phyloP scores from a whole-genome alignment of 2,888 invertebrate species.

The Aethes cnicana region DNA sequence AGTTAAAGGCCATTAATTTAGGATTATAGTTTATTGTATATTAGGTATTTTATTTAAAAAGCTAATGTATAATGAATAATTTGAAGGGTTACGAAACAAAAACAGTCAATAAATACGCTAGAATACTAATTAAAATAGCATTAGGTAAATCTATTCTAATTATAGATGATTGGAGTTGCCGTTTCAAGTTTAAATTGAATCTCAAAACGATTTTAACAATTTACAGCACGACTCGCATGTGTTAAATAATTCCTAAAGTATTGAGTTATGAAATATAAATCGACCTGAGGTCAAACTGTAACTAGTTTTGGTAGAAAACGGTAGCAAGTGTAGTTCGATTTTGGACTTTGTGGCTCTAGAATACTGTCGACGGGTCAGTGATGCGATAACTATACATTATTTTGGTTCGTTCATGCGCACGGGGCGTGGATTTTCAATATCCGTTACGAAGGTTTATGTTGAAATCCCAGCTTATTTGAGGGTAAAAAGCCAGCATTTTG shows the following conservation, averaged over 20 bases:
- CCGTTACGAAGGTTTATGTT: constrained; percentile 37
- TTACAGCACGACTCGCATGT: not conserved
- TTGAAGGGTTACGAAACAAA: too few relatives aligned
- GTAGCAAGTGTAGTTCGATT: not conserved
- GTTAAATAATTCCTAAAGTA: constrained; percentile 13
- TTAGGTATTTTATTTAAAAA: too few relatives aligned
- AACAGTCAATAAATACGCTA: not conserved
- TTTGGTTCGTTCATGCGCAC: constrained; percentile 13
- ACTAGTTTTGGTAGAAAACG: not conserved
- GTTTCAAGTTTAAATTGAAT: not conserved
- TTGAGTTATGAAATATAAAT: constrained; percentile 21
- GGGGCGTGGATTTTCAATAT: constrained; percentile 51
- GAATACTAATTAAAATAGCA: not conserved
- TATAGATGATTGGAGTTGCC: too few relatives aligned
- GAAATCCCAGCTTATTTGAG: constrained; percentile 21
- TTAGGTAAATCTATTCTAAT: too few relatives aligned
- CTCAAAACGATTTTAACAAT: not conserved
- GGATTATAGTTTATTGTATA: too few relatives aligned
- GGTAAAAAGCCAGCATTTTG: constrained; percentile 16
- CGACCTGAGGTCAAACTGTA: constrained; percentile 15
- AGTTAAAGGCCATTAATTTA: too few relatives aligned
- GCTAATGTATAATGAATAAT: too few relatives aligned
- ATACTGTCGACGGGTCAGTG: constrained; percentile 5
- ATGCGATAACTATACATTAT: constrained; percentile 8
- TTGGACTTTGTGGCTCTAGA: not conserved